Base-by-base conservation (phyloP, 2,888 invertebrate species). In the Drosophila atroscutellata region DNA sequence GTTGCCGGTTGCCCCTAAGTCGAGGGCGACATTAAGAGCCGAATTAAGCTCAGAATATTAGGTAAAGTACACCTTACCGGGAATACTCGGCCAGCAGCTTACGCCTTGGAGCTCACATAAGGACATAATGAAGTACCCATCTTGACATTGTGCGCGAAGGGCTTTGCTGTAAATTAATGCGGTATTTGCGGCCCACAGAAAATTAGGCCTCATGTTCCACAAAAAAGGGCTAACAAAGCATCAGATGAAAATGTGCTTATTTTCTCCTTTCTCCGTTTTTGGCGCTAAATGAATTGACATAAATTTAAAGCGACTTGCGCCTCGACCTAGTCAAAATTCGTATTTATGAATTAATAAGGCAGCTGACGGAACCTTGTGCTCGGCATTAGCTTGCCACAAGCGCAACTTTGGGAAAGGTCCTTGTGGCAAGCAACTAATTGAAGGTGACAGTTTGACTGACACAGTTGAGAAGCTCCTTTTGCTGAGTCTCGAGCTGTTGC, bases 281-380 rank as follows among this genome's bases (percentile, higher is more conserved):
- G 49, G 28, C 24, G 54, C 49, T 30, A 72, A 83, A 73, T 69
- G 42, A 82, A 75, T 72, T 83, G 76, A 78, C 75, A 81, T 78
- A 77, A 85, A 88, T 83, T 88, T 72, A 76, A 73, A 71, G 66
- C 59, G 56, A 39, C 68, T 57, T 36, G 64, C 32, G 15, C 49
- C 67, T 20, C 64, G 71, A 67, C 74, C 83, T 73, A 70, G 64
- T 63, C 47, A 70, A 67, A 67, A 49, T 77, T 54, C 32, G 77
- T 69, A 67, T 80, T 77, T 80, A 77, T 80, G 77, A 89, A 90
- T 86, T 86, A 90, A 86, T 86, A 89, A 89, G 77, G 75, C 86
- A 77, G 76, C 72, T 87, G 86, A 71, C 54, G 68, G 36, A 58
- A 50, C 64, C 70, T 71, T 70, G 63, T 69, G 75, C 76, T 64